Evolutionary conservation across 2,888 invertebrate species (phyloP).

Genomic region (Galeopsomyia nigrocyanea): DNA sequence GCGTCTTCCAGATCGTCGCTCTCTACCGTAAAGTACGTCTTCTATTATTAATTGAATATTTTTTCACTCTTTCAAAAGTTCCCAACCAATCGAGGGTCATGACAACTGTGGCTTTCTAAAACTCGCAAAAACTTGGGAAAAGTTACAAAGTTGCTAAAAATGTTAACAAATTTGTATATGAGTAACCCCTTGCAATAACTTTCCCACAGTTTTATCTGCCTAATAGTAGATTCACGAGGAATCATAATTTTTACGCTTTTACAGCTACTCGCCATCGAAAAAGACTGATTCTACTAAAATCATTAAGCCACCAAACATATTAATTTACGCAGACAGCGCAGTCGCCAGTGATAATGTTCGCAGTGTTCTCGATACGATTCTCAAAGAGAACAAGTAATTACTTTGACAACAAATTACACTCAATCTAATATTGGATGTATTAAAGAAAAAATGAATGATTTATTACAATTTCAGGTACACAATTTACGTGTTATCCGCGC

Average conservation of each 20-base stretch:
- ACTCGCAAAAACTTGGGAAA: too few relatives aligned
- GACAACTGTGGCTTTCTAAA: too few relatives aligned
- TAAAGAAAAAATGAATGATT: not conserved
- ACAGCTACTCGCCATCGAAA: conserved; percentile 57
- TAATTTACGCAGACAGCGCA: conserved; percentile 85
- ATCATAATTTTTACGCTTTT: conserved; percentile 20
- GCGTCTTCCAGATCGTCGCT: conserved; percentile 37
- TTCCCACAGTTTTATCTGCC: too few relatives aligned
- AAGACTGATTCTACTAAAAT: conserved; percentile 68
- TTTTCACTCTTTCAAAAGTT: too few relatives aligned
- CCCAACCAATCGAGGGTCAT: too few relatives aligned
- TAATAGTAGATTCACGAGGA: too few relatives aligned
- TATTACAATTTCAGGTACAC: conserved; percentile 64
- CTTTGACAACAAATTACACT: conserved; percentile 25
- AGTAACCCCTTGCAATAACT: too few relatives aligned
- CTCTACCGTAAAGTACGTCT: conserved; percentile 34
- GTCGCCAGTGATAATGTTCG: conserved; percentile 82
- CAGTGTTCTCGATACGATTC: conserved; percentile 76
- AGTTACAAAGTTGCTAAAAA: too few relatives aligned
- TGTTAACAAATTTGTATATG: too few relatives aligned
- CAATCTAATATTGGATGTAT: conserved; percentile 2
- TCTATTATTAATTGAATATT: too few relatives aligned
- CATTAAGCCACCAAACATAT: conserved; percentile 83
- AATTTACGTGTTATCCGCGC: conserved; percentile 67
- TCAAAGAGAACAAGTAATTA: conserved; percentile 78